phyloP scores from a whole-genome alignment of 1,140 invertebrate species.

The Meloidogyne chitwoodi region DNA sequence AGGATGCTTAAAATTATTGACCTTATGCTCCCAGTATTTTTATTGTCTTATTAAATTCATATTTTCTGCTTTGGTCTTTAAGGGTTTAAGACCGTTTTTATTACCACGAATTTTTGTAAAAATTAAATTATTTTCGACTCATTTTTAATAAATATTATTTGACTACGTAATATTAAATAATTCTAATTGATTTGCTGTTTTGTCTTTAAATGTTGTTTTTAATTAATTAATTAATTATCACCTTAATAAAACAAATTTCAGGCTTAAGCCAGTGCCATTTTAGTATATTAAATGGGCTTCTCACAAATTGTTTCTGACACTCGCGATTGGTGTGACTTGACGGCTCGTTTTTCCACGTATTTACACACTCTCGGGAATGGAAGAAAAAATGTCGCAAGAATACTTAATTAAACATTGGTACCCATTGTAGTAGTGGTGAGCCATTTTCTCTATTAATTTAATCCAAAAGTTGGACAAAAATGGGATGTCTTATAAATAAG shows the following conservation, averaged over 20 bases:
- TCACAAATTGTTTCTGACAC: background rate
- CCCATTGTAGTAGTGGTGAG: background rate
- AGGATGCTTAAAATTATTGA: background rate
- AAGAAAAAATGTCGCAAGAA: background rate
- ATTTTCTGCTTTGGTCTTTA: background rate
- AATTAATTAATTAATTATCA: no score
- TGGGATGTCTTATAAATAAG: background rate
- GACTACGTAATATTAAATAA: no score
- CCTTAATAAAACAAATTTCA: no score
- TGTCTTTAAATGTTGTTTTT: no score
- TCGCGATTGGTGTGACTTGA: background rate
- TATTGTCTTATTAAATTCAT: background rate
- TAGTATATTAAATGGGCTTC: no score
- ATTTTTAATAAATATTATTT: background rate
- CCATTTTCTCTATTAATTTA: background rate
- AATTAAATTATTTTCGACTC: background rate
- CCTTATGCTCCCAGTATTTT: background rate
- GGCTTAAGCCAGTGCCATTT: no score
- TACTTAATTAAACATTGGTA: background rate
- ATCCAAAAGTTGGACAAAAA: background rate
- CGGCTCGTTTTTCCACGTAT: background rate
- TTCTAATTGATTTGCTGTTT: no score
- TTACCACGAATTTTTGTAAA: background rate
- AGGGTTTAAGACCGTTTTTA: background rate
- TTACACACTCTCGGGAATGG: background rate